A percentile compares a stretch with the other conserved stretches of the same genome.
These are phyloP conservation scores for Acronicta aceris DNA, from an alignment of 2,888 invertebrate genomes.

Conservation along the genomic window DNA sequence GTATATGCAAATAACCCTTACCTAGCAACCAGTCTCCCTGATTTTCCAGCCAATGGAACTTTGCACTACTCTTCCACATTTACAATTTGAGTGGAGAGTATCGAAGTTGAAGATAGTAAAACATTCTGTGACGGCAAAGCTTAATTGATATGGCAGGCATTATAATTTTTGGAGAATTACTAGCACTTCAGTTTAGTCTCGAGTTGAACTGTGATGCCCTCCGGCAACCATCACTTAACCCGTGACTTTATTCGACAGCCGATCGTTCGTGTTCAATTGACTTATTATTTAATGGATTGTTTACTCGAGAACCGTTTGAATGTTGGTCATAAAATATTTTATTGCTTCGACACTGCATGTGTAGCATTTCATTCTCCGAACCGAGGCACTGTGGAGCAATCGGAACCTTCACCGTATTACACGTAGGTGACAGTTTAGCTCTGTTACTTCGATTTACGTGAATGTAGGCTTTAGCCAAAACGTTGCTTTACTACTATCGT, in stretches of 20 bases:
- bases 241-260: conserved; percentile 17
- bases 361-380: not conserved
- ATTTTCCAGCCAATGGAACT: not conserved
- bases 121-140: no score
- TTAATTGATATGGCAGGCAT: no score
- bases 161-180: not conserved
- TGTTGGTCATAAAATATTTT: conserved; percentile 12
- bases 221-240: conserved; percentile 17
- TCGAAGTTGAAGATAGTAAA: no score
- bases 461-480: not conserved
- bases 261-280: conserved; percentile 28
- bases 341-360: conserved; percentile 11
- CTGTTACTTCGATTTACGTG: not conserved
- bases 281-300: conserved; percentile 26
- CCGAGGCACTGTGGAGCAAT: not conserved
- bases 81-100: not conserved
- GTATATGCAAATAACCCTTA: conserved; percentile 4
- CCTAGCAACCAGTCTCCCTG: not conserved
- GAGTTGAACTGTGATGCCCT: not conserved
- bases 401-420: conserved; percentile 27
- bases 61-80: no score
- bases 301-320: conserved; percentile 22
- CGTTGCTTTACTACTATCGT: no score
- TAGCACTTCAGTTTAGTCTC: not conserved
- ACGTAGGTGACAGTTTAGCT: conserved; percentile 24